A percentile compares a stretch with the other conserved stretches of the same genome.
Conservation (phyloP, 2,888 invertebrate genomes). For the Lasius platythorax region DNA sequence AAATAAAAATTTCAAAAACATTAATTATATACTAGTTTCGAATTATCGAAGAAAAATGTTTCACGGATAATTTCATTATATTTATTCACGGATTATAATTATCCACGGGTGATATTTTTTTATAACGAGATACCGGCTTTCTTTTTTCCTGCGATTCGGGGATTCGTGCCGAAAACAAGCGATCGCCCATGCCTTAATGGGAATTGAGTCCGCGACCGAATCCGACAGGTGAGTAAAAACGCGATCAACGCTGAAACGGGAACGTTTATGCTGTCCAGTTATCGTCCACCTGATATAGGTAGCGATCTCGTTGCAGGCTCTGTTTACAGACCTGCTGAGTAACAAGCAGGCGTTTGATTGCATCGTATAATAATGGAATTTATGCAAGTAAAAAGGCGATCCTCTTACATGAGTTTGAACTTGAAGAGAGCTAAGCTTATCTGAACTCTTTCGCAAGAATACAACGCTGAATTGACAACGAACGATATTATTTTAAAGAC, state of each 20-base stretch:
- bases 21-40: not conserved
- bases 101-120: not conserved
- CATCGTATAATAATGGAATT: slow-evolving; percentile 41
- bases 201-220: slow-evolving; percentile 61
- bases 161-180: slow-evolving; percentile 43
- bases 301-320: slow-evolving; percentile 57
- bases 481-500: not conserved
- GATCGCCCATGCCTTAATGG: slow-evolving; percentile 53
- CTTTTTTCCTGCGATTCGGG: slow-evolving; percentile 44
- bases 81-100: not conserved
- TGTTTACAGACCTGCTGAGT: slow-evolving; percentile 25
- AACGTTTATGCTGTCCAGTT: slow-evolving; percentile 53
- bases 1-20: not conserved
- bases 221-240: slow-evolving; percentile 69
- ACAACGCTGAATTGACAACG: not conserved
- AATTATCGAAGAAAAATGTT: not conserved
- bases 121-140: slow-evolving; percentile 18
- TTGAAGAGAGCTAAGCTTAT: not conserved
- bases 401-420: not conserved
- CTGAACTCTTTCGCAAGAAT: not conserved
- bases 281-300: slow-evolving; percentile 61
- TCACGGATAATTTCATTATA: not conserved
- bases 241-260: slow-evolving; percentile 52
- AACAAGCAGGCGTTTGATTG: slow-evolving; percentile 4
- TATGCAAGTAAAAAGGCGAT: slow-evolving; percentile 11